Conservation (phyloP, 2,113 vertebrate genomes). For the Neolamprologus devosi region DNA sequence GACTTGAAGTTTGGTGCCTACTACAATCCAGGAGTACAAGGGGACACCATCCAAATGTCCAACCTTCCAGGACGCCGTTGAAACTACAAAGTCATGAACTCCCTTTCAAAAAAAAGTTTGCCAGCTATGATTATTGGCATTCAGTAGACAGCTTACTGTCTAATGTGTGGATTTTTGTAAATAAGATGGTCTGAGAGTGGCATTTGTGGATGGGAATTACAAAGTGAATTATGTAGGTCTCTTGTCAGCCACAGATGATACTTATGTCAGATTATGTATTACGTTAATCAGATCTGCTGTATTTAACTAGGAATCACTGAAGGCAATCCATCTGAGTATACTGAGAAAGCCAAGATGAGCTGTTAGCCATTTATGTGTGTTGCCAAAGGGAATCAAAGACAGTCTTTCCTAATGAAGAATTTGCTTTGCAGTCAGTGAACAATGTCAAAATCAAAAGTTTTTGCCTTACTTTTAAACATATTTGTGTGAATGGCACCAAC, state of each 20-base stretch:
- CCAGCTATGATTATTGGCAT: background rate
- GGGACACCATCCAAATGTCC: constrained; percentile 72
- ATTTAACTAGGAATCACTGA: background rate
- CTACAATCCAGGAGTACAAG: constrained; percentile 65
- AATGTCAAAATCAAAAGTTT: background rate
- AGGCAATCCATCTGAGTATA: background rate
- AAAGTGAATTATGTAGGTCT: background rate
- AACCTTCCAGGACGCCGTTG: constrained; percentile 33
- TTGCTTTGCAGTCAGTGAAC: background rate
- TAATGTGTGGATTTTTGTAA: background rate
- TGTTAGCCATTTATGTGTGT: constrained; percentile 21
- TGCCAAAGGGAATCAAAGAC: constrained; percentile 48
- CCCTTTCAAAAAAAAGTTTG: background rate
- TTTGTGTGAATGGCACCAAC: background rate
- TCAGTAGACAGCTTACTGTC: background rate
- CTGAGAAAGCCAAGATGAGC: constrained; percentile 22
- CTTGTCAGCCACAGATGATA: background rate
- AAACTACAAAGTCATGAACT: background rate
- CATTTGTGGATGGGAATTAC: background rate
- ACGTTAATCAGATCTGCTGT: background rate
- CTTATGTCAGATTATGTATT: background rate
- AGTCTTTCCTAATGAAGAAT: background rate
- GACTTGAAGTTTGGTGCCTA: constrained; percentile 69
- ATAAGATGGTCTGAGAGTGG: background rate
- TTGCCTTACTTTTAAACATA: background rate